Evolutionary conservation across 2,797 vertebrate species (phyloP), one percentile per base, ranked within the genome.

Genomic region (Cryptoprocta ferox): DNA sequence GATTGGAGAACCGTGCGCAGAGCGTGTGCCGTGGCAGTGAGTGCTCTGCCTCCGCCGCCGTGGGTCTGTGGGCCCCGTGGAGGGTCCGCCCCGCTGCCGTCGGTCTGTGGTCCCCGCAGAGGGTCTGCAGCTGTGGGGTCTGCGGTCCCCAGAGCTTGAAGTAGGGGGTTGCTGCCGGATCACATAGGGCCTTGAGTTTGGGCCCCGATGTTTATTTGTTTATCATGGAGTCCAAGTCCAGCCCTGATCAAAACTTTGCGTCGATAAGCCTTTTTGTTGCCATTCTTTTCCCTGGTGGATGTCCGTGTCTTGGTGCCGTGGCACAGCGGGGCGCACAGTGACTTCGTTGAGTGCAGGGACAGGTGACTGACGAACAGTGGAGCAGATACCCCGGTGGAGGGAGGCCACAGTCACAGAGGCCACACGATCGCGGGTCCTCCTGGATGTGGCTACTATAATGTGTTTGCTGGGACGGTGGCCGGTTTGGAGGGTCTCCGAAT

Each of bases 301-400:
- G 73, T 39, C 45, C 26, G 39, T n/a, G 59, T 88, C 68, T 81
- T 45, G 26, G 39, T 63, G 24, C 63, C 21, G 73, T 48, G 0
- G 1, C 32, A 1, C 1, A 12, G 19, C 2, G 10, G 45, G 28
- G 4, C 14, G 8, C 30, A 48, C 24, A 0, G 26, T 16, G 11
- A 6, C 39, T 30, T 42, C 28, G 37, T 24, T 50, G 63, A 30
- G 35, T 1, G 1, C 21, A 13, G 10, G 26, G 53, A 32, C 4
- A 8, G 70, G 12, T 2, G 8, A 5, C 53, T 5, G 2, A 24
- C n/a, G 39, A 28, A 5, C 30, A 24, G 19, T 26, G 48, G 61
- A 19, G 30, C 26, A 37, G 42, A 14, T 2, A 1, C 15, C n/a
- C 53, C 37, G 32, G 16, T 24, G 68, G 86, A 70, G 42, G 24